phyloP scores from a whole-genome alignment of 1,140 invertebrate genomes.

The Battus philenor region DNA sequence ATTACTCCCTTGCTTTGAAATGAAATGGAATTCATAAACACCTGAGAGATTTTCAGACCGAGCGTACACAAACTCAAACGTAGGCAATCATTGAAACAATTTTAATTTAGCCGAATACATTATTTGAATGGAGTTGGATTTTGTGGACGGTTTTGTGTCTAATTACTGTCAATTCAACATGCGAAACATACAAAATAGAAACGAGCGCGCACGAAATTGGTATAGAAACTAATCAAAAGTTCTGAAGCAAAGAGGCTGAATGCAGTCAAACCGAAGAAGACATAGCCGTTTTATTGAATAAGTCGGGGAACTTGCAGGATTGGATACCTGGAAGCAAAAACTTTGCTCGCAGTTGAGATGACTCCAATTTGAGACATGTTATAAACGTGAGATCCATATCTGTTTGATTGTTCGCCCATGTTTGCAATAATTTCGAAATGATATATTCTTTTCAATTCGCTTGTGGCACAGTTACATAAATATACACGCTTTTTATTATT shows the following conservation, averaged over 20 bases:
- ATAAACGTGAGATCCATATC: too few relatives aligned
- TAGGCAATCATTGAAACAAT: constrained; percentile 31
- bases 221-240: constrained; percentile 51
- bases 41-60: constrained; percentile 13
- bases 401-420: too few relatives aligned
- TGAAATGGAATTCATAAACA: constrained; percentile 26
- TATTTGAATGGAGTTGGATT: constrained; percentile 12
- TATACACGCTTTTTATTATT: too few relatives aligned
- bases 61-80: constrained; percentile 16
- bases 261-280: constrained; percentile 30
- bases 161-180: constrained; percentile 13
- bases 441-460: too few relatives aligned
- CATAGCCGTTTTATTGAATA: constrained; percentile 49
- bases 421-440: too few relatives aligned
- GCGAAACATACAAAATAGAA: constrained; percentile 14
- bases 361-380: constrained; percentile 16
- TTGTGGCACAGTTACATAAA: too few relatives aligned
- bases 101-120: constrained; percentile 34
- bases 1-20: constrained; percentile 15
- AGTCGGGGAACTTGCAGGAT: constrained; percentile 31
- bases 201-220: constrained; percentile 14
- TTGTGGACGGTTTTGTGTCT: constrained; percentile 8
- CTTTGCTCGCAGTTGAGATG: constrained; percentile 27
- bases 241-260: constrained; percentile 32
- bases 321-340: constrained; percentile 30